Base-by-base conservation (phyloP, 2,888 invertebrate species). In the Tridacna crocea region DNA sequence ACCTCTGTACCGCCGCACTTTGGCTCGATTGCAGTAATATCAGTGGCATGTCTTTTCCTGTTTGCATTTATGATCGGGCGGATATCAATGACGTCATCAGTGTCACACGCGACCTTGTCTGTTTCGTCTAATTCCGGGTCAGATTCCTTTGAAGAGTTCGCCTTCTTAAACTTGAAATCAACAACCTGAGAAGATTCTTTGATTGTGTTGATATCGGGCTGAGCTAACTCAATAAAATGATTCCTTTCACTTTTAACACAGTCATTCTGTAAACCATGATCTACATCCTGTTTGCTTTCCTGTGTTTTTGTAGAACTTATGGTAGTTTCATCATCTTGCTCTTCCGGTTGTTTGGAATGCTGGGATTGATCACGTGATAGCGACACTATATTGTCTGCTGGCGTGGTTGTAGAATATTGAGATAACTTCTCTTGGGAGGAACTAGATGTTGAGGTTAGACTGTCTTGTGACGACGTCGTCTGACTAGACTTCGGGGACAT, bases 51-150 rank as follows among this genome's bases (percentile, higher is more conserved):
- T 48, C 83, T 72, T 65, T 83, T 83, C 24, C 86, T 77, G 46
- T 84, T 86, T 0, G 83, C 82, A 61, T 77, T 80, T 36, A 86
- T 86, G 46, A 86, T 81, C 47, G 86, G 83, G 24, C 83, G 77
- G 17, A 86, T 73, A 70, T 86, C 86, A 17, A 86, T 82, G 58
- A 86, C 74, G 46, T 80, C 86, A 70, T 78, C 74, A 26, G 68
- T 68, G n/a, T 65, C 55, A 60, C 58, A 75, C 19, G 51, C 1
- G 12, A 86, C 27, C 36, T 68, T 82, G 63, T 86, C 86, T 15
- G 82, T 78, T 79, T 86, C 86, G 74, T 86, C 86, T 11, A 60
- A 22, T 61, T 58, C 36, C 13, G n/a, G 51, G n/a, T 60, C 22
- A 22, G 47, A 61, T 47, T 63, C 72, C 26, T 15, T 55, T 26